Evolutionary conservation across 2,888 invertebrate genomes (phyloP), one percentile per base, ranked within the genome.

Genomic region (Cryptocephalus primarius): DNA sequence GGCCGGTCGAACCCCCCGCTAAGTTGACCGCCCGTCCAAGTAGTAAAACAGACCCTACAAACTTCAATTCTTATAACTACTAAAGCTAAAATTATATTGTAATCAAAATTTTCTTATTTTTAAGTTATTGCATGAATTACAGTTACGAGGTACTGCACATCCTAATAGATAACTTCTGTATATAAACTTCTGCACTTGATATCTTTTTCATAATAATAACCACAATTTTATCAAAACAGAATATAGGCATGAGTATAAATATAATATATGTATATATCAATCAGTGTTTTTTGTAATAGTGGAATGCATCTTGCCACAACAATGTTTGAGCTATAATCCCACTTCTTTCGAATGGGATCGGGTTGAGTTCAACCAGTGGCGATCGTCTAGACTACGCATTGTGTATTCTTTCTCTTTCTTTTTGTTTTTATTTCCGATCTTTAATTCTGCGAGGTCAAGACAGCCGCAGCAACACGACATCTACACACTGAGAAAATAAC

Each of bases 91-190:
- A 64, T 68, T 14, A 70, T 67, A 69, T 68, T 70, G 68, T 68
- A 69, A 69, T 70, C 68, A 69, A 68, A 69, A 69, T 65, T 69
- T 69, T 68, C 69, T 70, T 43, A 70, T 69, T 69, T 70, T 66
- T 72, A 70, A 70, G 69, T 72, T 72, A 72, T 72, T 72, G 72
- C 72, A 72, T 72, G 70, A 70, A 70, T 71, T 72, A 72, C 71
- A 72, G 70, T 72, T 71, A 67, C 69, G 71, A 72, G 72, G 70
- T 72, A 71, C 72, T 72, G 71, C 66, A 71, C 66, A 69, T 69
- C 69, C 69, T 70, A 70, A 69, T 70, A 66, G 68, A 70, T 70
- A 72, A 72, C 71, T 71, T 71, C 71, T 71, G 70, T 70, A 71
- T 67, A 66, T 68, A 70, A n/a, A 67, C 65, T 69, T 68, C 68